These are phyloP conservation scores for Lasius platythorax DNA, from an alignment of 2,888 invertebrate genomes.

Conservation along the genomic window DNA sequence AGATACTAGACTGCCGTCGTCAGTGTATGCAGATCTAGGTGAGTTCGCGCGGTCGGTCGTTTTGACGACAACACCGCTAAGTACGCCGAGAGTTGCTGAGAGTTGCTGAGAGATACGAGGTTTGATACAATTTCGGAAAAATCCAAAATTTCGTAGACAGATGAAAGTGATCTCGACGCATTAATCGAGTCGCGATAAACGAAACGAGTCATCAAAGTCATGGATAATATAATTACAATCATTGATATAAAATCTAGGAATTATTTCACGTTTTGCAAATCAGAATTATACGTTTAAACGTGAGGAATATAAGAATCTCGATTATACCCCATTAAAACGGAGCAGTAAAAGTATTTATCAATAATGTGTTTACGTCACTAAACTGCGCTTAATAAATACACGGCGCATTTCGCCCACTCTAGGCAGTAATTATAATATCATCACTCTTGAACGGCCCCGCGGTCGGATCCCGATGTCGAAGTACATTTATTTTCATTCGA, in stretches of 20 bases:
- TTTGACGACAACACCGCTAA: slow-evolving; percentile 6
- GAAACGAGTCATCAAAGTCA: too few species aligned
- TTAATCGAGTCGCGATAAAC: not conserved
- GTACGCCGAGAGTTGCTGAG: not conserved
- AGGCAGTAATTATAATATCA: slow-evolving; percentile 54
- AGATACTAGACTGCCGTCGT: slow-evolving; percentile 56
- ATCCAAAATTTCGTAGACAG: not conserved
- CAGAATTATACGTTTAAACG: not conserved
- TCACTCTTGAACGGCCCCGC: slow-evolving; percentile 47
- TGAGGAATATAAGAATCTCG: not conserved
- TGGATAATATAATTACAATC: not conserved
- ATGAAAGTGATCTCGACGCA: not conserved
- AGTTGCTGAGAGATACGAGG: not conserved
- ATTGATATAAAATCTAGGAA: not conserved
- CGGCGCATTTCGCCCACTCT: slow-evolving; percentile 32
- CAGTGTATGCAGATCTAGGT: slow-evolving; percentile 42
- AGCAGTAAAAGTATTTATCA: slow-evolving; percentile 27
- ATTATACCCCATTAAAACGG: not conserved
- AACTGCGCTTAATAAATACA: slow-evolving; percentile 31
- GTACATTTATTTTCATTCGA: slow-evolving; percentile 77
- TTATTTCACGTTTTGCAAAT: not conserved
- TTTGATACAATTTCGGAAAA: not conserved
- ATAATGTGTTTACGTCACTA: slow-evolving; percentile 6
- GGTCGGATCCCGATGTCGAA: slow-evolving; percentile 51
- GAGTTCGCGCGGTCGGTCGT: not conserved